Percentiles rank a stretch among this genome's conserved stretches.
Evolutionary conservation across 2,797 vertebrate genomes (phyloP).

Genomic region (Malacoraja senta): DNA sequence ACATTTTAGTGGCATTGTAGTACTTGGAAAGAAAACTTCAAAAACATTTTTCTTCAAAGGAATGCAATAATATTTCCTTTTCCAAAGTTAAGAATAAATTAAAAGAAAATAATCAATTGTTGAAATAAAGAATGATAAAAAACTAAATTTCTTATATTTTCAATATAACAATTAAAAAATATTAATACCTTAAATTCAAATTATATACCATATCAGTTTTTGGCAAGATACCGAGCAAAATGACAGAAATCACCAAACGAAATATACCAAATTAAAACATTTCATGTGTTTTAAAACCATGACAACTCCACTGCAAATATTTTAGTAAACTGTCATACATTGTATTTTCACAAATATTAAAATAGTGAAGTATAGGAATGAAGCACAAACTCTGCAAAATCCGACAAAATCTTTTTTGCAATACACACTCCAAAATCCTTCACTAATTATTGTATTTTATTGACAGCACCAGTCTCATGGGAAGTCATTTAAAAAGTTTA

Average conservation of each 20-base stretch:
- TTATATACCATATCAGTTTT: not conserved
- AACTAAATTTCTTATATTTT: not conserved
- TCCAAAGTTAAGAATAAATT: conserved; percentile 7
- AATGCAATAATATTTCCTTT: not conserved
- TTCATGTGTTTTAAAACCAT: not conserved
- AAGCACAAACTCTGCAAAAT: not conserved
- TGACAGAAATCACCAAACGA: not conserved
- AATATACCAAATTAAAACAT: not conserved
- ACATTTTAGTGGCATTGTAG: not conserved
- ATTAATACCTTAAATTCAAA: not conserved
- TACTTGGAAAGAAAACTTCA: not conserved
- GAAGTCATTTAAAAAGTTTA: conserved; percentile 89
- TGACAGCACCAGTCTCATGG: conserved; percentile 76
- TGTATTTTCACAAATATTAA: not conserved
- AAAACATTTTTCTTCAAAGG: not conserved
- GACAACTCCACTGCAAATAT: not conserved
- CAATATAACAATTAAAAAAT: not conserved
- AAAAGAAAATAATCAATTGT: not conserved
- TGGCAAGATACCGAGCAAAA: not conserved
- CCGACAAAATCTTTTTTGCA: conserved; percentile 25
- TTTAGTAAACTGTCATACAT: conserved; percentile 18
- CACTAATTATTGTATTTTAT: conserved; percentile 84
- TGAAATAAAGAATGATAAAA: not conserved
- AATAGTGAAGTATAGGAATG: not conserved
- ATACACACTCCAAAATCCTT: conserved; percentile 55